phyloP scores from a whole-genome alignment of 92 coral and sea anemone genomes.

The Desmophyllum pertusum region DNA sequence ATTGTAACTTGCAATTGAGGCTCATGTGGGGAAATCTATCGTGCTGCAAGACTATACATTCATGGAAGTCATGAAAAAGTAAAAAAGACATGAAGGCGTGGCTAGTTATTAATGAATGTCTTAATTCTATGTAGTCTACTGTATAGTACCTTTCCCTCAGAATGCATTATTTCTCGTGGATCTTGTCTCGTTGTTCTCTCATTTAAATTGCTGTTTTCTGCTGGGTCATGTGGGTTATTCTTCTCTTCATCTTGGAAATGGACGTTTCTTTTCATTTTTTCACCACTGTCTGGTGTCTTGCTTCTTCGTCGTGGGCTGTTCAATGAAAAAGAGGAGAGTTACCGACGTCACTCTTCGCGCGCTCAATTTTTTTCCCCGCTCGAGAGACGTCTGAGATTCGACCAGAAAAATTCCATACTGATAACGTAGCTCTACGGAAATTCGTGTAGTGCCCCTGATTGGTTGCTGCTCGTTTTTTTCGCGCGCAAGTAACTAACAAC shows the following conservation, averaged over 20 bases:
- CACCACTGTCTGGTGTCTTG: constrained; percentile 40
- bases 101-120: too few relatives aligned
- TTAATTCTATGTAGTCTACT: too few relatives aligned
- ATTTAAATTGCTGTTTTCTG: background rate
- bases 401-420: background rate
- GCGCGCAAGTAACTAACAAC: background rate
- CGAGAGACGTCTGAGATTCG: background rate
- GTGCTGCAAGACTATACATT: too few relatives aligned
- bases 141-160: constrained; percentile 61
- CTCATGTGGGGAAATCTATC: too few relatives aligned
- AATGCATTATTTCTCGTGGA: constrained; percentile 52
- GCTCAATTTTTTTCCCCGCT: background rate
- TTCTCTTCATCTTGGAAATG: constrained; percentile 33
- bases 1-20: too few relatives aligned
- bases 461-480: background rate
- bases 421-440: background rate
- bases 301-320: constrained; percentile 21
- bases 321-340: background rate
- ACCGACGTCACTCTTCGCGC: background rate
- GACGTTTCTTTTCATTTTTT: constrained; percentile 23
- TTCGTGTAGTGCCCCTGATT: background rate
- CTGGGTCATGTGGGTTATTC: background rate
- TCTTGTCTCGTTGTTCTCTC: constrained; percentile 27
- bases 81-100: too few relatives aligned
- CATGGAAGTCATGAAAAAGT: too few relatives aligned